phyloP scores from a whole-genome alignment of 2,888 invertebrate genomes.

The Branchipolynoe longqiensis region DNA sequence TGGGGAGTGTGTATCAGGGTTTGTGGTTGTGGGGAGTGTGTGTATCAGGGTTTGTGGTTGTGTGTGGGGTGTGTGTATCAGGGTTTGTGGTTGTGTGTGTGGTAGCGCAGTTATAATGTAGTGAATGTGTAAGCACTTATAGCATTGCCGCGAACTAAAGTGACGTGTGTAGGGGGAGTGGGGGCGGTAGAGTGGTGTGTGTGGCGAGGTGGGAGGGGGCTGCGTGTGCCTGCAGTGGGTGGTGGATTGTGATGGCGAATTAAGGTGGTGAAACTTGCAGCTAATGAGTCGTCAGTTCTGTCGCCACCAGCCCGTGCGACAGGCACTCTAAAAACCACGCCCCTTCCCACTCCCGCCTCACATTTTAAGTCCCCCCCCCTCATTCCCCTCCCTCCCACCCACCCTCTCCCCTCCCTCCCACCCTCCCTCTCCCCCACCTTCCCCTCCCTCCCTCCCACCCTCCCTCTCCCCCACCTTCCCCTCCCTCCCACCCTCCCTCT shows the following conservation, averaged over 20 bases:
- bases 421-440: not conserved
- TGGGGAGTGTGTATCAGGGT: too few relatives aligned
- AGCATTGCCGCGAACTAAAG: not conserved
- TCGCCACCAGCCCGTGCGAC: conserved; percentile 12
- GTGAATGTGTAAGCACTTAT: too few relatives aligned
- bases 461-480: not conserved
- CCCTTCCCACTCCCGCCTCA: not conserved
- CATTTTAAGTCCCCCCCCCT: not conserved
- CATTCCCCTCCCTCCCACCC: not conserved
- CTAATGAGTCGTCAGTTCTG: conserved; percentile 18
- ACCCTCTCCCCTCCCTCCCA: not conserved
- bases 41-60: not conserved
- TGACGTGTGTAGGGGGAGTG: not conserved
- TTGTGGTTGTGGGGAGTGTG: too few relatives aligned
- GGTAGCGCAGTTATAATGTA: too few relatives aligned
- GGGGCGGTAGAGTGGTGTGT: not conserved
- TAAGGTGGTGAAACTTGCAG: conserved; percentile 4
- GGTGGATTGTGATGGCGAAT: not conserved
- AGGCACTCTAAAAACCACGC: conserved; percentile 9
- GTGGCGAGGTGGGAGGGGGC: not conserved
- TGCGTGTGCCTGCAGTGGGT: too few relatives aligned
- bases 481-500: not conserved
- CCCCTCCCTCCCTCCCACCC: not conserved
- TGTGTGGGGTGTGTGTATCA: too few relatives aligned
- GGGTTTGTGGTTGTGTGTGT: too few relatives aligned